phyloP scores from a whole-genome alignment of 2,797 vertebrate genomes.

The Scyliorhinus canicula region DNA sequence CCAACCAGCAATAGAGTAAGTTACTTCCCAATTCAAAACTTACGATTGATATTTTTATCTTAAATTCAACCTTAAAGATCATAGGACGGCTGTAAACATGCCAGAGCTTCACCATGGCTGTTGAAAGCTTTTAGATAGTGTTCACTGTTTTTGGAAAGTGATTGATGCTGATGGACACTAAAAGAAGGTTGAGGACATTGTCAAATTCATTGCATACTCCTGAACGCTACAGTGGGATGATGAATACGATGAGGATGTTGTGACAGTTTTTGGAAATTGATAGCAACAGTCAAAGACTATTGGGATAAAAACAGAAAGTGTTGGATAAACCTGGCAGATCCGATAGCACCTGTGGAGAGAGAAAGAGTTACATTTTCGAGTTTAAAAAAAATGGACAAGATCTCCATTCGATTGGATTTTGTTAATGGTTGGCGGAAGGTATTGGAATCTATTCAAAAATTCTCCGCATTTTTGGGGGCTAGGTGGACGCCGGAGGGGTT shows the following conservation, averaged over 20 bases:
- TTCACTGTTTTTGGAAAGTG: neutral
- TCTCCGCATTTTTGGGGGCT: no score
- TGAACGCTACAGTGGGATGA: neutral
- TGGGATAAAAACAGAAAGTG: no score
- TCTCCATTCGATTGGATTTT: neutral
- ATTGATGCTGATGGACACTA: neutral
- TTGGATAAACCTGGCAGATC: no score
- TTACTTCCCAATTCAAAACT: neutral
- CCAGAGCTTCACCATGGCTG: neutral
- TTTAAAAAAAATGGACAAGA: no score
- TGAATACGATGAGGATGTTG: neutral
- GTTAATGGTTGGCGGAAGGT: neutral
- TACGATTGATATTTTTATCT: neutral
- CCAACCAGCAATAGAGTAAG: neutral
- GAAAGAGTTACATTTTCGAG: no score
- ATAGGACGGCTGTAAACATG: neutral
- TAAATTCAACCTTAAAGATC: neutral
- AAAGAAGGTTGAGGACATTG: neutral
- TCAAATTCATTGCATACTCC: neutral
- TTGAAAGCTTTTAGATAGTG: neutral
- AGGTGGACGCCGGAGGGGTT: no score
- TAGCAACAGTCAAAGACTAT: neutral
- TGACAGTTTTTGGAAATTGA: neutral
- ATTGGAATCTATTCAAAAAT: neutral
- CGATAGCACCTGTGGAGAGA: no score